Evolutionary conservation across 2,888 invertebrate genomes (phyloP).

Genomic region (Pandemis heparana): DNA sequence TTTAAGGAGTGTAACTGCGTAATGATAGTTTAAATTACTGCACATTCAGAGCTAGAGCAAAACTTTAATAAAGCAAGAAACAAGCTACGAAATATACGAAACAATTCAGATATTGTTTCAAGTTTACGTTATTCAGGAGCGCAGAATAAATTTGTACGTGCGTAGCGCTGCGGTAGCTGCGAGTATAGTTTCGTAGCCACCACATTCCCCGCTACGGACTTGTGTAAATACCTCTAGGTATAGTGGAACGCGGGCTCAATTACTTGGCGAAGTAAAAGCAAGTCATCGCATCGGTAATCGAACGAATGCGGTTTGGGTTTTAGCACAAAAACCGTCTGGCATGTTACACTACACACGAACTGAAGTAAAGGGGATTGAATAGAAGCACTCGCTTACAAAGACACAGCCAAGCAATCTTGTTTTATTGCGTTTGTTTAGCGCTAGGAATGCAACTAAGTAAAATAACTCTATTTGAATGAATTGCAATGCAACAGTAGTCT

Average conservation of each 20-base stretch:
- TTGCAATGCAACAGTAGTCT: neutral
- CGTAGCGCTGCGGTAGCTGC: slow-evolving; percentile 55
- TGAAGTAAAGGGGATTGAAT: slow-evolving; percentile 53
- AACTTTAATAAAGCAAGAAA: slow-evolving; percentile 26
- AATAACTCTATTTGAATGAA: slow-evolving; percentile 5
- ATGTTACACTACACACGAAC: slow-evolving; percentile 53
- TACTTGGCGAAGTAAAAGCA: slow-evolving; percentile 74
- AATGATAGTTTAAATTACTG: neutral
- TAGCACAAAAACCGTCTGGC: slow-evolving; percentile 71
- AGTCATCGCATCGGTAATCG: slow-evolving; percentile 81
- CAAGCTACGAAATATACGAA: slow-evolving; percentile 29
- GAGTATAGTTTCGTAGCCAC: slow-evolving; percentile 63
- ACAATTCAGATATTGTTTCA: slow-evolving; percentile 36
- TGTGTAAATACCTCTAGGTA: slow-evolving; percentile 43
- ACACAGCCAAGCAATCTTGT: slow-evolving; percentile 24
- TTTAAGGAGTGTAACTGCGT: neutral
- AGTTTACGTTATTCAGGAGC: slow-evolving; percentile 28
- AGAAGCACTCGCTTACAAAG: slow-evolving; percentile 40
- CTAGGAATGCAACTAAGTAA: slow-evolving; percentile 22
- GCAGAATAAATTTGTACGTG: slow-evolving; percentile 38
- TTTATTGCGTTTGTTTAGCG: slow-evolving; percentile 34
- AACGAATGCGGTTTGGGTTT: slow-evolving; percentile 67
- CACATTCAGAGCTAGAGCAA: neutral
- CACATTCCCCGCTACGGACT: slow-evolving; percentile 41
- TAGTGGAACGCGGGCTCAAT: slow-evolving; percentile 66